These are phyloP conservation scores for Temnopleurus reevesii DNA, from an alignment of 53 echinoderm and acorn worm species.

Conservation along the genomic window DNA sequence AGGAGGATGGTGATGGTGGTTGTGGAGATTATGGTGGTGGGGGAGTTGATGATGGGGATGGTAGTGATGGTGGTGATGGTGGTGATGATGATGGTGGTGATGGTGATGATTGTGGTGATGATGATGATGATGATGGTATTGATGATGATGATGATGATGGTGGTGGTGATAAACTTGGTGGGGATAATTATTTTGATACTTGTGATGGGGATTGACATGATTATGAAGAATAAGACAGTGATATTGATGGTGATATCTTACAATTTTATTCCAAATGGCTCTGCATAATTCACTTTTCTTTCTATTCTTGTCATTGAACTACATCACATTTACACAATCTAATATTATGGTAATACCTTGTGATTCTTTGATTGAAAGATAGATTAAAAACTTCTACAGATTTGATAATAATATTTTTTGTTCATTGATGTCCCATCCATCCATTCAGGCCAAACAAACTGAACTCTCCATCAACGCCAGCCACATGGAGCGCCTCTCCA, in stretches of 20 bases:
- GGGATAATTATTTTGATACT: constrained; percentile 21
- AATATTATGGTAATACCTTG: too few relatives aligned
- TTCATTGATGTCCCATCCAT: constrained; percentile 1
- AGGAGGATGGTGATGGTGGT: too few relatives aligned
- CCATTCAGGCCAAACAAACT: constrained; percentile 87
- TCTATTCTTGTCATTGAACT: too few relatives aligned
- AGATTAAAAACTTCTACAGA: too few relatives aligned
- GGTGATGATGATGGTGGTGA: constrained; percentile 58
- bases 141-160: constrained; percentile 54
- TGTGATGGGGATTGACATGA: constrained; percentile 49
- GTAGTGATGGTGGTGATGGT: background rate
- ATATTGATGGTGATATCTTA: too few relatives aligned
- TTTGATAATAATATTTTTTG: background rate
- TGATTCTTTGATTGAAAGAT: too few relatives aligned
- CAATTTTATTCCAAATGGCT: too few relatives aligned
- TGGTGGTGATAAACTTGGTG: constrained; percentile 46
- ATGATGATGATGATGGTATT: constrained; percentile 49
- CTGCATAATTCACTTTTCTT: too few relatives aligned
- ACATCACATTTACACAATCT: too few relatives aligned
- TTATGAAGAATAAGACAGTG: background rate
- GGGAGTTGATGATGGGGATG: background rate
- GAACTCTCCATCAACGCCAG: constrained; percentile 82
- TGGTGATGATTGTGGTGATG: constrained; percentile 55
- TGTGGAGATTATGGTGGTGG: background rate
- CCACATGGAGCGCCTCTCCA: constrained; percentile 70